Base-by-base conservation (phyloP, 2,888 invertebrate species). In the Synergus gifuensis region DNA sequence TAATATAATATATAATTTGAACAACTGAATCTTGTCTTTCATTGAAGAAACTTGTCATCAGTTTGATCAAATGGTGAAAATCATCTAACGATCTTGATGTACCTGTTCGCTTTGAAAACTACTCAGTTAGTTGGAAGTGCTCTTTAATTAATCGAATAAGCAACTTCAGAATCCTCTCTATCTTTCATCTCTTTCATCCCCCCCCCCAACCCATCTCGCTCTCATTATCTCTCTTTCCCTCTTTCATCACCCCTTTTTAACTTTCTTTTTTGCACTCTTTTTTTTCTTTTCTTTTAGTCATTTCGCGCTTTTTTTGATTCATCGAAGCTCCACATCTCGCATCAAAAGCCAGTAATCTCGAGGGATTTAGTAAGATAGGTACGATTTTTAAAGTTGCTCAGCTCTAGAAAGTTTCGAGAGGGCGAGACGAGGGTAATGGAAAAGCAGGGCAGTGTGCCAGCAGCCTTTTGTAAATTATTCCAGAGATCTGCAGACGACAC, bases 361-460 rank as follows among this genome's bases (percentile, higher is more conserved):
- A 54, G 40, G 28, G n/a, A 36, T 28, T 16, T 28, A 28, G 46
- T 8, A 44, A 49, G 49, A 22, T 36, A 7, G 22, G 2, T 14
- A 8, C 46, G n/a, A 49, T 54, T 73, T 73, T 73, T 54, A 54
- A 73, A 73, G 73, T 5, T 40, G 54, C 16, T 36, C 36, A 14
- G 36, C 54, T 58, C 54, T 5, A 73, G 28, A 73, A 73, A 54
- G 42, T 44, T 46, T 62, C 42, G 18, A 76, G 62, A 62, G 49
- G 76, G 40, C 22, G 40, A 49, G 76, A 18, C 22, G 40, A 18
- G 46, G 36, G 7, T 73, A 22, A 28, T 16, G n/a, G 28, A 28
- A 54, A 81, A 81, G 76, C 66, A 81, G 81, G 83, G 85, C 83
- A 83, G 78, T 81, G 79, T 84, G 85, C 84, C 85, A 85, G 79